Evolutionary conservation across 2,113 vertebrate species (phyloP).

Genomic region (Phodopus roborovskii): DNA sequence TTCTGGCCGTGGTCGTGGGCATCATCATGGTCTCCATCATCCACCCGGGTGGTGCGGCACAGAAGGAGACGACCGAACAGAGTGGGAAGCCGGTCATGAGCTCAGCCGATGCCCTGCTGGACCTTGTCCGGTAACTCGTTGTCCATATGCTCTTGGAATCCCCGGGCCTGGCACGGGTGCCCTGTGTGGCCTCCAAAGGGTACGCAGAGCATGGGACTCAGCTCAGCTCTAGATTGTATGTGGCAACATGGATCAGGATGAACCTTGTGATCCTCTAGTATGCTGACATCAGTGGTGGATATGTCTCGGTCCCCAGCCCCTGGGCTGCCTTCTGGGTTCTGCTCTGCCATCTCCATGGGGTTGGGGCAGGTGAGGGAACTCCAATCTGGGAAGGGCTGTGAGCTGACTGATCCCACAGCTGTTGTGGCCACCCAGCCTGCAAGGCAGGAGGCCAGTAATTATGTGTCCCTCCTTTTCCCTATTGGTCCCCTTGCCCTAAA

Average conservation of each 20-base stretch:
- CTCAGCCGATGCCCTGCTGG: constrained; percentile 96
- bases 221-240: neutral
- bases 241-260: neutral
- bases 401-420: neutral
- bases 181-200: neutral
- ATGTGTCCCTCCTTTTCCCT: neutral
- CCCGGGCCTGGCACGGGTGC: rapidly evolving
- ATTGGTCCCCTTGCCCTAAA: neutral
- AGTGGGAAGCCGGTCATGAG: constrained; percentile 96
- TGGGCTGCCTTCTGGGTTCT: rapidly evolving
- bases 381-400: rapidly evolving
- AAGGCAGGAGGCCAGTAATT: neutral
- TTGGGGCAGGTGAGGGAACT: neutral
- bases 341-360: neutral
- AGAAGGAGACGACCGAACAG: constrained; percentile 94
- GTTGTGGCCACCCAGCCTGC: neutral
- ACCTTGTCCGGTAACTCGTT: constrained; percentile 93
- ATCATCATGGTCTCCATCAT: constrained; percentile 98
- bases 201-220: rapidly evolving
- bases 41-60: constrained; percentile 95
- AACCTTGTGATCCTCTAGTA: neutral
- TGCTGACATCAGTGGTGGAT: neutral
- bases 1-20: constrained; percentile 96
- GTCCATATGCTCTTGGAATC: neutral
- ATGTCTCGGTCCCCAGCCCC: neutral